Conservation (phyloP, 2,797 vertebrate species). For the Pipistrellus pygmaeus region DNA sequence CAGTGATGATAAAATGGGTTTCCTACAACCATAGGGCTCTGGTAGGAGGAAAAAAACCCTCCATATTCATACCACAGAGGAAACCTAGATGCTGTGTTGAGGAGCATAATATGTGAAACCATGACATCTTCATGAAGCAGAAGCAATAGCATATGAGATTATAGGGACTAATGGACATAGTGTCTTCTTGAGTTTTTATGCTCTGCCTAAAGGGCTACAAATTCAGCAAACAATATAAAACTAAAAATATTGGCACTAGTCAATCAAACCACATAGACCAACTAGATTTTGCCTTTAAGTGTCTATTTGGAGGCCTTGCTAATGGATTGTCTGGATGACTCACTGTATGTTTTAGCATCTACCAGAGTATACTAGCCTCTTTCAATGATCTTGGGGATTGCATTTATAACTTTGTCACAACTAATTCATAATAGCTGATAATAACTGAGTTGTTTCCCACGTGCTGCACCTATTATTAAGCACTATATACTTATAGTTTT, state of each 20-base stretch:
- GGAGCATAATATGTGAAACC: neutral
- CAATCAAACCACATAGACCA: neutral
- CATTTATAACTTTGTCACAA: constrained; percentile 32
- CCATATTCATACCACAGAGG: neutral
- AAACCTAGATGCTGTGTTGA: neutral
- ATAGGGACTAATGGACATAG: neutral
- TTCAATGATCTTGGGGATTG: neutral
- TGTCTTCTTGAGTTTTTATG: neutral
- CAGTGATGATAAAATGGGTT: neutral
- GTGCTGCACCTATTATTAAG: neutral
- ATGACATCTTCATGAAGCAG: neutral
- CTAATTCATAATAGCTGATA: neutral
- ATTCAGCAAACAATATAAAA: neutral
- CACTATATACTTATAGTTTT: neutral
- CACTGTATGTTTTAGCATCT: neutral
- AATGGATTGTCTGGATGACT: neutral
- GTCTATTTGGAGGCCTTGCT: neutral
- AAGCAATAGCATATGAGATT: neutral
- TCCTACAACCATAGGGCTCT: neutral
- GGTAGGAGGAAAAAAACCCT: neutral
- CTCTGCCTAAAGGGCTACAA: neutral
- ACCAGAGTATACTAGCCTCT: neutral
- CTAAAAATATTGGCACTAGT: neutral
- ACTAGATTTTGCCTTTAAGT: neutral
- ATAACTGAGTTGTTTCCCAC: neutral